These are phyloP conservation scores for Aplodontia rufa DNA, from an alignment of 2,113 vertebrate species.

Conservation along the genomic window DNA sequence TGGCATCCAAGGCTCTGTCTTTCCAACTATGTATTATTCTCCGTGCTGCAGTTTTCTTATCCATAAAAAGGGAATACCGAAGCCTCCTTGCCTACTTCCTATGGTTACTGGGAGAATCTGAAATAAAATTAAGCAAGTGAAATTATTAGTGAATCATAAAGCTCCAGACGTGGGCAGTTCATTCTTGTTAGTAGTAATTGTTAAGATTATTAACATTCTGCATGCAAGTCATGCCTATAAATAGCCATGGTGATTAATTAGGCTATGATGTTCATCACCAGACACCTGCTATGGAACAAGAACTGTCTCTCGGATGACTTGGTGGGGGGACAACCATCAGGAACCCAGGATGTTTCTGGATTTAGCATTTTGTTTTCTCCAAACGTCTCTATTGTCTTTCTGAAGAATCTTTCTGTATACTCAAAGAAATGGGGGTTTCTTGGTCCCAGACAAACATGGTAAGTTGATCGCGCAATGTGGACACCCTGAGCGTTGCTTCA, in stretches of 20 bases:
- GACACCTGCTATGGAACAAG: conserved; percentile 37
- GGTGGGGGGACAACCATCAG: not conserved
- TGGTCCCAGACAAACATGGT: not conserved
- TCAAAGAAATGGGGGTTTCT: conserved; percentile 21
- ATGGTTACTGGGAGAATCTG: not conserved
- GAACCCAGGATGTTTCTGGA: conserved; percentile 55
- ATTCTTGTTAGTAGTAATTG: conserved; percentile 42
- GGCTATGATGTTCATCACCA: not conserved
- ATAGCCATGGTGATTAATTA: conserved; percentile 50
- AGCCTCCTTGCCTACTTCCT: not conserved
- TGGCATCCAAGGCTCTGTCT: not conserved
- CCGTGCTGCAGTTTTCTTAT: not conserved
- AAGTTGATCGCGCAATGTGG: not conserved
- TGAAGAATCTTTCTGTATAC: not conserved
- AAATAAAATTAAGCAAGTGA: conserved; percentile 43
- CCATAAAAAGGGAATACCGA: not conserved
- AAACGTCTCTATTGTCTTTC: conserved; percentile 31
- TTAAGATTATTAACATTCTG: conserved; percentile 37
- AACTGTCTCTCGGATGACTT: conserved; percentile 47
- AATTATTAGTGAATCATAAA: conserved; percentile 45
- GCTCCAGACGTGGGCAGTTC: not conserved
- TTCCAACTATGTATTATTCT: not conserved
- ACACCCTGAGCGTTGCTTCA: not conserved
- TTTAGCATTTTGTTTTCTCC: conserved; percentile 37
- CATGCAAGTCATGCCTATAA: not conserved